phyloP scores from a whole-genome alignment of 2,888 invertebrate species.

The Plebejus argus region DNA sequence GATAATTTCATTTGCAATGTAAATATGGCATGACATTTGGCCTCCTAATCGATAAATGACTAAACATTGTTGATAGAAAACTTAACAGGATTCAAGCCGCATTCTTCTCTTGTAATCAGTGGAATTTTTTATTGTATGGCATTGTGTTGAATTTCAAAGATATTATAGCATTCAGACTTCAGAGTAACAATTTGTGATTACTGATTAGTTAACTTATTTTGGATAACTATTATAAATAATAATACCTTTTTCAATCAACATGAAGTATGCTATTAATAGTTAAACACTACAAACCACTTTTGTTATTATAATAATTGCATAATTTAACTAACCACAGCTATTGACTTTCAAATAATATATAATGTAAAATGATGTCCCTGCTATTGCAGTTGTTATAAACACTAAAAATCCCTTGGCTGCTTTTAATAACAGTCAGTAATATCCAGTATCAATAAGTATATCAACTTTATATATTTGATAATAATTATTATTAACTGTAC shows the following conservation, averaged over 20 bases:
- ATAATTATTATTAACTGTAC: not conserved
- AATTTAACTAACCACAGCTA: not conserved
- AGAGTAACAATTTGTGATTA: no score
- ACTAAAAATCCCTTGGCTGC: no score
- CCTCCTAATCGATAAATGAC: not conserved
- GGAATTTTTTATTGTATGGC: not conserved
- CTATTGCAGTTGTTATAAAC: no score
- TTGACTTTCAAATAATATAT: not conserved
- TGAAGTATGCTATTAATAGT: no score
- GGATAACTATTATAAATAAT: no score
- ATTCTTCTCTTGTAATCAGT: not conserved
- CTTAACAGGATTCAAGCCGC: not conserved
- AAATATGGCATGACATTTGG: not conserved
- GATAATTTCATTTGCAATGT: not conserved
- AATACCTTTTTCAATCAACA: no score
- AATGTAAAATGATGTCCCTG: not conserved
- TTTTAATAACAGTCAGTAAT: no score
- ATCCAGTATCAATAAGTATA: no score
- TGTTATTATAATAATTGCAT: not conserved
- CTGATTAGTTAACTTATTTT: not conserved
- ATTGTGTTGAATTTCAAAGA: not conserved
- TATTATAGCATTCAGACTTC: no score
- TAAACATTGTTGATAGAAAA: slow-evolving; percentile 8
- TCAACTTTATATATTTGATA: no score
- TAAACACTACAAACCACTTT: no score